A percentile compares a stretch with the other conserved stretches of the same genome.
Conservation (phyloP, 2,113 vertebrate genomes). For the Azemiops feae region DNA sequence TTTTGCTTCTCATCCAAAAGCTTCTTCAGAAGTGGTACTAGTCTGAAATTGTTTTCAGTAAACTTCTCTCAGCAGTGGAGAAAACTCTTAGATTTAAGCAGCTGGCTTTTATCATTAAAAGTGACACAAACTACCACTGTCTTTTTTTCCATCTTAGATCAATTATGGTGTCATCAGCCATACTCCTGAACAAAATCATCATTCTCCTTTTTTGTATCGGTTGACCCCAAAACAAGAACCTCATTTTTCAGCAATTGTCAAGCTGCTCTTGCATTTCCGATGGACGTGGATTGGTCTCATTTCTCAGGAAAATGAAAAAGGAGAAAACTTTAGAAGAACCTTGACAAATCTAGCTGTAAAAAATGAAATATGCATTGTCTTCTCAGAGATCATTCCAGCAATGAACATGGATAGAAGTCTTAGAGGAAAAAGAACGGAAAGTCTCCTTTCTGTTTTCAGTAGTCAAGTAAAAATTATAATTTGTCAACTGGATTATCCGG, state of each 20-base stretch:
- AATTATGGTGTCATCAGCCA: neutral
- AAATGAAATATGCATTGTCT: neutral
- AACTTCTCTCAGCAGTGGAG: no score
- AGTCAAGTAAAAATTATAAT: neutral
- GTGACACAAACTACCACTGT: neutral
- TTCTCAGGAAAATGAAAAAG: neutral
- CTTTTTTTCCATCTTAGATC: neutral
- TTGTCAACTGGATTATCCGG: neutral
- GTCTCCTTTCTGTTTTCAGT: neutral
- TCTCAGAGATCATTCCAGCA: neutral
- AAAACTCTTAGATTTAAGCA: neutral
- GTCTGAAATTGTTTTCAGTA: no score
- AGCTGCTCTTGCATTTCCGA: neutral
- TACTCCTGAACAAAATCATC: neutral
- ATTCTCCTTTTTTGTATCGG: neutral
- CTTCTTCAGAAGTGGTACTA: no score
- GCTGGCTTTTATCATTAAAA: neutral
- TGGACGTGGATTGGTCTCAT: neutral
- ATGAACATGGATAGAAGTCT: neutral
- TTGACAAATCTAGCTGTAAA: neutral
- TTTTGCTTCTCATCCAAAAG: no score
- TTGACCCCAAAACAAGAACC: neutral
- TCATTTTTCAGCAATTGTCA: neutral
- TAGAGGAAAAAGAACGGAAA: neutral
- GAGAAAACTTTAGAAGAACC: neutral